Conservation (phyloP, 2,888 invertebrate species). For the Drosophila kuntzei region DNA sequence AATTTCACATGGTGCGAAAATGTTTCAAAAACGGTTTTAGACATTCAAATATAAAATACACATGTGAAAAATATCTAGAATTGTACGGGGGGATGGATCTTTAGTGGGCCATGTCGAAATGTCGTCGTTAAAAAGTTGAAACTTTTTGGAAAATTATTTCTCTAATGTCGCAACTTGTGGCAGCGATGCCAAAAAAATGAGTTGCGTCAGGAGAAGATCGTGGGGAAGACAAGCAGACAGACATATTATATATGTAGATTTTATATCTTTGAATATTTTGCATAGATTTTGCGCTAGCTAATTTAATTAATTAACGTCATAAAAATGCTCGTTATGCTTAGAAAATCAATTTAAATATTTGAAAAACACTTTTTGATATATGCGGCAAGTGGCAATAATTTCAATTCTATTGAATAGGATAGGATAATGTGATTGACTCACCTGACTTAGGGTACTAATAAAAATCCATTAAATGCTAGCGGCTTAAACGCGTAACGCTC, state of each 20-base stretch:
- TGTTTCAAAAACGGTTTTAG: conserved; percentile 50
- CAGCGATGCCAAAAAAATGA: conserved; percentile 54
- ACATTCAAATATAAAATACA: conserved; percentile 4
- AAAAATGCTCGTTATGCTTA: conserved; percentile 22
- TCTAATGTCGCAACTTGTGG: conserved; percentile 47
- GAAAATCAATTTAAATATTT: conserved; percentile 16
- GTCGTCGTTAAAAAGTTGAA: conserved; percentile 65
- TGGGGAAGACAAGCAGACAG: not conserved
- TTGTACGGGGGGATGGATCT: conserved; percentile 26
- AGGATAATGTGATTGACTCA: conserved; percentile 45
- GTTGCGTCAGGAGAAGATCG: not conserved
- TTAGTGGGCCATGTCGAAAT: conserved; percentile 75
- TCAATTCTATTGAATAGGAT: not conserved
- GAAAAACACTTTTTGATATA: conserved; percentile 11
- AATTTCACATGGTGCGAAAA: conserved; percentile 59
- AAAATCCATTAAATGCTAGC: conserved; percentile 82
- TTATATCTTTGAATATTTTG: conserved; percentile 13
- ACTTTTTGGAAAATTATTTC: conserved; percentile 63
- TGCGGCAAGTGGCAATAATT: conserved; percentile 12
- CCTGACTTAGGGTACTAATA: conserved; percentile 77
- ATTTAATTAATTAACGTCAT: conserved; percentile 63
- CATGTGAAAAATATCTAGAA: conserved; percentile 2
- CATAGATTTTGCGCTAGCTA: conserved; percentile 25
- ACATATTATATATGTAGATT: conserved; percentile 1
- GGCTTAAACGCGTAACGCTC: conserved; percentile 74